These are phyloP conservation scores for Synanthedon formicaeformis DNA, from an alignment of 2,888 invertebrate genomes.

Conservation along the genomic window DNA sequence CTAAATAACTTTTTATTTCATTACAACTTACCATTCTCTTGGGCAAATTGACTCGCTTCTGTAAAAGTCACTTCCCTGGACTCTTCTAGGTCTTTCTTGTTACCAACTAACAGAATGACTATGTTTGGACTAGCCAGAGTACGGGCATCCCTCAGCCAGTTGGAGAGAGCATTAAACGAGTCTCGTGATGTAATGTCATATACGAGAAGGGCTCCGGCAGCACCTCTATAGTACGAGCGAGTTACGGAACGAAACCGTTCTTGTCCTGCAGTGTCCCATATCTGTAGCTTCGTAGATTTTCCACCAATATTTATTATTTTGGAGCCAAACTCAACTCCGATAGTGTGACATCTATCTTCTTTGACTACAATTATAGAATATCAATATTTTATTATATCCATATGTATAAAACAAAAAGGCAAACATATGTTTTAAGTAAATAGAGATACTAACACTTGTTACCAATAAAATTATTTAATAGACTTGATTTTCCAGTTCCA, in stretches of 20 bases:
- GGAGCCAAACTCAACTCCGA: slow-evolving; percentile 90
- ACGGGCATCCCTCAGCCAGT: slow-evolving; percentile 87
- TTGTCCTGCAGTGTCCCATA: slow-evolving; percentile 95
- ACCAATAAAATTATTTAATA: slow-evolving; percentile 86
- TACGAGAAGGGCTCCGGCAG: slow-evolving; percentile 91
- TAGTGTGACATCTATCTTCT: slow-evolving; percentile 86
- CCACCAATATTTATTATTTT: slow-evolving; percentile 86
- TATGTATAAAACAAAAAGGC: neutral
- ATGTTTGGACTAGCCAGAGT: slow-evolving; percentile 86
- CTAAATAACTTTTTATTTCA: too few relatives aligned
- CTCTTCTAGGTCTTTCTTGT: slow-evolving; percentile 85
- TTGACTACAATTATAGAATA: slow-evolving; percentile 71
- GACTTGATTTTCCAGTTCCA: slow-evolving; percentile 85
- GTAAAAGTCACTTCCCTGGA: slow-evolving; percentile 85
- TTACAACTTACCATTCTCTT: slow-evolving; percentile 78
- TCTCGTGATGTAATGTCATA: slow-evolving; percentile 92
- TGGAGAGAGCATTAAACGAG: slow-evolving; percentile 91
- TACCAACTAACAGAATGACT: slow-evolving; percentile 83
- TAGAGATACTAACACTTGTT: slow-evolving; percentile 78
- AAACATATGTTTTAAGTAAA: neutral
- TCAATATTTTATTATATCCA: neutral
- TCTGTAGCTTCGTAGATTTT: slow-evolving; percentile 84
- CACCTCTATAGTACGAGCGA: slow-evolving; percentile 85
- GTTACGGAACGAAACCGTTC: slow-evolving; percentile 96
- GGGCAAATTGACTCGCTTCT: slow-evolving; percentile 86